Base-by-base conservation (phyloP, 2,113 vertebrate species). In the Asarcornis scutulata region DNA sequence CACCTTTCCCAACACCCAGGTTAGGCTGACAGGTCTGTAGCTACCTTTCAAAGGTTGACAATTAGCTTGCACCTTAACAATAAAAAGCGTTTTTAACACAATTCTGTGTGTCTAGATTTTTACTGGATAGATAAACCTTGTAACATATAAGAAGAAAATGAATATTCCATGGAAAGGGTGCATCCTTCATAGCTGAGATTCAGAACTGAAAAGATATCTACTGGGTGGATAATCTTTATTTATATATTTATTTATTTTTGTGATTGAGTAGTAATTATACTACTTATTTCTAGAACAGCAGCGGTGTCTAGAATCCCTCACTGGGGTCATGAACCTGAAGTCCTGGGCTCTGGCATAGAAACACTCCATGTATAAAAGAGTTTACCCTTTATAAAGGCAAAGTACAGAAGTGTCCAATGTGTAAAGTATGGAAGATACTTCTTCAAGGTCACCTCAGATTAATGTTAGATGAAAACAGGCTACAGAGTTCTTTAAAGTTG, bases 31-130 rank as follows among this genome's bases (percentile, higher is more conserved):
- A 48, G 46, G 20, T 21, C 46, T 48, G 46, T 48, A 48, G 46
- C 21, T 48, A 48, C 46, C 10, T 48, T 48, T 21, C 46, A 48
- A 48, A 48, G 46, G 46, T 48, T 48, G 46, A 48, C 36, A 63
- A 8, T 11, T 0, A 1, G 8, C n/a, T 17, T 11, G 23, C 1
- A 7, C 16, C 23, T 29, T 21, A 31, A 58, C 14, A 48, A 34
- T 9, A 15, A 38, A 44, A 79, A 55, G n/a, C 5, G 26, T 27
- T 83, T 71, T 7, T 21, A 59, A 58, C 36, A 73, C 17, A 59
- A 11, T 13, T 76, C 42, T 64, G 23, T 5, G 14, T 31, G 8
- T n/a, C 32, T 50, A 3, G 4, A 34, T 12, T 8, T 15, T 75
- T 32, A 59, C 10, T 26, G 16, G 11, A 23, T 1, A 55, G 2